Evolutionary conservation across 2,888 invertebrate genomes (phyloP), one percentile per base, ranked within the genome.

Genomic region (Tridacna crocea): DNA sequence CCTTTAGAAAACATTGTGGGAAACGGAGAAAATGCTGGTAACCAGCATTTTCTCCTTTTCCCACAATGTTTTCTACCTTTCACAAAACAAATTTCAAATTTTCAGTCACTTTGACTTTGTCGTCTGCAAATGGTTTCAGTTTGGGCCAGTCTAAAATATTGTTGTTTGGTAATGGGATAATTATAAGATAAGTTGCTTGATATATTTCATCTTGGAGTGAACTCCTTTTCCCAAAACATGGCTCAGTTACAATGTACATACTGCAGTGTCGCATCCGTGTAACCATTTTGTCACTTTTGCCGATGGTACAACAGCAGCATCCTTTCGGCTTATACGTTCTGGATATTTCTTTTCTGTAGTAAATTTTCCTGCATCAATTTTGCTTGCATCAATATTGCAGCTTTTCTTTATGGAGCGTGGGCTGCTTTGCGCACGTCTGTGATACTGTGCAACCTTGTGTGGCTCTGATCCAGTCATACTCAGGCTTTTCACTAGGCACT

Each of bases 281-380:
- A 68, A 46, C 68, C 68, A 68, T 68, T 27, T 46, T 36, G 46
- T 27, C 2, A 46, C 47, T n/a, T 68, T 68, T 36, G 36, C 36
- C 3, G 68, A 46, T n/a, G 68, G n/a, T 27, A n/a, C 19, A 36
- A 68, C 46, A 2, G 70, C 48, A 15, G 27, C 66, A 51, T 70
- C 70, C 19, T 51, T 48, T 22, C 70, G 51, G 51, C 70, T 70
- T 13, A 70, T 17, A 51, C 51, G 70, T 26, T 51, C 51, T 24
- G 22, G 51, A 70, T 70, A 51, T 26, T 51, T 48, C 70, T 24
- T 48, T 68, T 47, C 46, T 68, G 26, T 63, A 55, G 55, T 61
- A n/a, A 3, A n/a, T 22, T 61, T 24, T 22, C 24, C 26, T 24
- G 61, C 13, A 13, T 24, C 13, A 13, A 17, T 19, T 22, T 22